Evolutionary conservation across 2,797 vertebrate species (phyloP).

Genomic region (Danio kyathit): DNA sequence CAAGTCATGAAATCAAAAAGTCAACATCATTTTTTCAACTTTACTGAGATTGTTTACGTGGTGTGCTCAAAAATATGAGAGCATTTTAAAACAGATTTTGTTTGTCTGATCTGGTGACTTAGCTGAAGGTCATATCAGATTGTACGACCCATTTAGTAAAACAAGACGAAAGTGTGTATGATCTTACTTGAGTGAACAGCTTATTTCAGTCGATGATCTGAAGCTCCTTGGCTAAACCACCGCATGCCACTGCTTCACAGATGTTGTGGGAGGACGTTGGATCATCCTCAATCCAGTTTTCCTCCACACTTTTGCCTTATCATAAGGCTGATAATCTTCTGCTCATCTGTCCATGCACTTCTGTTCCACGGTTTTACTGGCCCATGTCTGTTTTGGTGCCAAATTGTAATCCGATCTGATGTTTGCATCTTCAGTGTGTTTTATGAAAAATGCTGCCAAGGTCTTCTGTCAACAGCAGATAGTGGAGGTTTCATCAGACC

Average conservation of each 20-base stretch:
- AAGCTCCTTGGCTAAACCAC: conserved; percentile 17
- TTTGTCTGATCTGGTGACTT: neutral
- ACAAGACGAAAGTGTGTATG: neutral
- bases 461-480: conserved; percentile 20
- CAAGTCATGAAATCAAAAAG: neutral
- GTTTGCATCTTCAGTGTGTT: conserved; percentile 24
- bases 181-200: neutral
- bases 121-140: conserved; percentile 8
- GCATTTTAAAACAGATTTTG: neutral
- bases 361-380: conserved; percentile 23
- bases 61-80: neutral
- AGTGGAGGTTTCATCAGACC: conserved; percentile 3
- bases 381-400: neutral
- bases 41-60: neutral
- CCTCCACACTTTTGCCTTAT: conserved; percentile 13
- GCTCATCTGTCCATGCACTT: conserved; percentile 37
- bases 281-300: conserved; percentile 24
- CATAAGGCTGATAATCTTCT: conserved; percentile 39
- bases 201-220: conserved; percentile 11
- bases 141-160: neutral
- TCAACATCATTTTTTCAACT: neutral
- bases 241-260: conserved; percentile 16
- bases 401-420: conserved; percentile 18
- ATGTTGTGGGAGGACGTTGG: conserved; percentile 27
- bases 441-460: conserved; percentile 36